Percentiles rank a stretch among this genome's conserved stretches.
Evolutionary conservation across 2,113 vertebrate genomes (phyloP).

Genomic region (Orthonyx spaldingii): DNA sequence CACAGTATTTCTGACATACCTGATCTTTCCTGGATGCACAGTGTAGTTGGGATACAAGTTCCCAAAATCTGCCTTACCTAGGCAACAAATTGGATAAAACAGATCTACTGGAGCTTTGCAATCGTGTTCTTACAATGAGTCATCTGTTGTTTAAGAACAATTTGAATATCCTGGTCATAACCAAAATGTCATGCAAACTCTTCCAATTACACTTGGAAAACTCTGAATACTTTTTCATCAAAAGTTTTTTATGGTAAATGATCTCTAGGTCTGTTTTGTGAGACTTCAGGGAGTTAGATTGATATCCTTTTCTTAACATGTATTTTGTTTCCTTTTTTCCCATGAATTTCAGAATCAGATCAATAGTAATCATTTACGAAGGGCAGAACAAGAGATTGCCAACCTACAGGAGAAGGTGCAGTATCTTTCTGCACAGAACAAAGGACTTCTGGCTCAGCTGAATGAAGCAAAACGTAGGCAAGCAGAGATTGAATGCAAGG

Average conservation of each 20-base stretch:
- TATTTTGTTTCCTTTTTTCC: neutral
- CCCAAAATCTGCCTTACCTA: neutral
- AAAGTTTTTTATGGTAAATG: neutral
- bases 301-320: neutral
- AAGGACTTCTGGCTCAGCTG: conserved; percentile 82
- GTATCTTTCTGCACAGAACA: conserved; percentile 85
- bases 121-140: neutral
- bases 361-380: conserved; percentile 89
- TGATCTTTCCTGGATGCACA: neutral
- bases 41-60: neutral
- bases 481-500: conserved; percentile 97
- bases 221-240: neutral
- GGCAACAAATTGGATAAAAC: neutral
- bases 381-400: conserved; percentile 85
- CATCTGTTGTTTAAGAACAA: neutral
- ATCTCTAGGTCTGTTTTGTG: neutral
- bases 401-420: conserved; percentile 81
- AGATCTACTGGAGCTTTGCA: neutral
- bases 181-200: neutral
- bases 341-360: conserved; percentile 86
- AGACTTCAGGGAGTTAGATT: neutral
- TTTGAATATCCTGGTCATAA: neutral
- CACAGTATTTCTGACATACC: neutral
- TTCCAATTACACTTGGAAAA: neutral
- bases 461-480: conserved; percentile 88